These are phyloP conservation scores for Limnephilus auricula DNA, from an alignment of 2,888 invertebrate species.

Conservation along the genomic window DNA sequence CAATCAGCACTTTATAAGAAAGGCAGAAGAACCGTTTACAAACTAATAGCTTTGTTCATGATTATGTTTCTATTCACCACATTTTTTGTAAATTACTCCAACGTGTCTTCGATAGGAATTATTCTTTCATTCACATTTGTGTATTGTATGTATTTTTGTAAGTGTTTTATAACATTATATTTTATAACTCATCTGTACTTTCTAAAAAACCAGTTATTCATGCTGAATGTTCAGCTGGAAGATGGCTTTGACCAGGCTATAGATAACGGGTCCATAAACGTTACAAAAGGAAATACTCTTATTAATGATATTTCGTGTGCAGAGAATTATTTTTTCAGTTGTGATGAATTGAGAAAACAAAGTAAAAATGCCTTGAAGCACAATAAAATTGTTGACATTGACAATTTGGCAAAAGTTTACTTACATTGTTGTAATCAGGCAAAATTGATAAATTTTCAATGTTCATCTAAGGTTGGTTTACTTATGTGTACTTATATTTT, in stretches of 20 bases:
- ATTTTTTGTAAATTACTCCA: not conserved
- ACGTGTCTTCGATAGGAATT: not conserved
- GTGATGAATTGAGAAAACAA: not conserved
- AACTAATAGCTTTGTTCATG: not conserved
- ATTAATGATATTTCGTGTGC: not conserved
- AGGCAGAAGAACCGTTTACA: not conserved
- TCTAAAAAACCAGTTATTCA: constrained; percentile 25
- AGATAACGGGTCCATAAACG: not conserved
- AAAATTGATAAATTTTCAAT: constrained; percentile 19
- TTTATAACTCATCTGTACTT: constrained; percentile 17
- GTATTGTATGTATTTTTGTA: constrained; percentile 16
- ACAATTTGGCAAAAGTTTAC: constrained; percentile 32
- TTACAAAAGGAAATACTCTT: not conserved
- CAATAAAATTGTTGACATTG: not conserved
- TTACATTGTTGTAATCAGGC: constrained; percentile 39
- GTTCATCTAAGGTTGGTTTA: constrained; percentile 22
- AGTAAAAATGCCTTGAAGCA: not conserved
- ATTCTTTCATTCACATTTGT: not conserved
- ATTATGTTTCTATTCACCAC: not conserved
- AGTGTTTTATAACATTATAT: not conserved
- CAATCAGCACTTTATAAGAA: not conserved
- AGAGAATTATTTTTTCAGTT: not conserved
- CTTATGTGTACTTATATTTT: not conserved
- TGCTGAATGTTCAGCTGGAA: constrained; percentile 7
- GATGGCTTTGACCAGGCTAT: not conserved